Conservation (phyloP, 2,113 vertebrate genomes). For the Cynoglossus semilaevis region DNA sequence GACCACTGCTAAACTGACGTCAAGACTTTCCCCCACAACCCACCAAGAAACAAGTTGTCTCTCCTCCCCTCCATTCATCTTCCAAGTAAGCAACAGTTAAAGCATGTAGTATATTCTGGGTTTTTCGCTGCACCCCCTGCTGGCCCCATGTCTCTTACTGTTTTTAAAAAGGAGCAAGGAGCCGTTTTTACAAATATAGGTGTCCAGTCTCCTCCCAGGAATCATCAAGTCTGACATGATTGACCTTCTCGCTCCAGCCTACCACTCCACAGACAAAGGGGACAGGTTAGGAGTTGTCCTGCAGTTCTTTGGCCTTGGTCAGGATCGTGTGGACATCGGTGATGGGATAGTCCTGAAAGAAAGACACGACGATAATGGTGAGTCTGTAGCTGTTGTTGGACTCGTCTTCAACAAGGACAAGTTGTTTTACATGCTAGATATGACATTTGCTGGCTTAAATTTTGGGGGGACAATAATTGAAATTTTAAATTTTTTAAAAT, state of each 20-base stretch:
- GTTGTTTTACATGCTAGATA: too few species aligned
- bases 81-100: conserved; percentile 21
- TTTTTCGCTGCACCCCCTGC: conserved; percentile 27
- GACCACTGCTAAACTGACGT: background rate
- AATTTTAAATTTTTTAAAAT: too few species aligned
- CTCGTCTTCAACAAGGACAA: too few species aligned
- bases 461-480: too few species aligned
- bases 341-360: conserved; percentile 91
- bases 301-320: conserved; percentile 94
- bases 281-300: conserved; percentile 82
- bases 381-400: background rate
- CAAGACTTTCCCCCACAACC: conserved; percentile 40
- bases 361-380: background rate
- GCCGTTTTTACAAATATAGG: conserved; percentile 1
- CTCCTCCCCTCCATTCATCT: conserved; percentile 4
- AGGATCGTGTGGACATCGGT: conserved; percentile 92
- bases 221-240: conserved; percentile 18
- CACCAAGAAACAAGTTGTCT: conserved; percentile 26
- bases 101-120: conserved; percentile 13
- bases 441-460: too few species aligned
- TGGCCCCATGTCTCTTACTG: conserved; percentile 4
- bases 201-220: conserved; percentile 20
- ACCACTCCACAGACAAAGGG: conserved; percentile 1
- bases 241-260: conserved; percentile 12
- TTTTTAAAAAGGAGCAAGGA: conserved; percentile 19